Evolutionary conservation across 2,113 vertebrate genomes (phyloP).

Genomic region (Prunella himalayana): DNA sequence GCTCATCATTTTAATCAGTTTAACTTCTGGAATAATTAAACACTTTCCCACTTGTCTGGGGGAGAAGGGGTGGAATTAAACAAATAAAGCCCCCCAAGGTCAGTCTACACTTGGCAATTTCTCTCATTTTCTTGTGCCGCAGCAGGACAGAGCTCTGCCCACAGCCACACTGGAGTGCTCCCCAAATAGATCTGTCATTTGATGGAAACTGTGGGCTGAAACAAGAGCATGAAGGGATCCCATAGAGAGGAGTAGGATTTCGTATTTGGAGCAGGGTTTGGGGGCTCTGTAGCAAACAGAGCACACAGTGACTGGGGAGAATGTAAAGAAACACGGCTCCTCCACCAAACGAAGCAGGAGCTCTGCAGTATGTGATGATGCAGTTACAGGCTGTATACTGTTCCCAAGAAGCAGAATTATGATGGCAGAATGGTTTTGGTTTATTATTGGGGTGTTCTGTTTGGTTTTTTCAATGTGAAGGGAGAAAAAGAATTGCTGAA

Average conservation of each 20-base stretch:
- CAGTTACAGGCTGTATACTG: background rate
- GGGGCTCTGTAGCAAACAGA: background rate
- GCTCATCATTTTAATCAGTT: background rate
- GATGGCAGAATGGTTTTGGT: background rate
- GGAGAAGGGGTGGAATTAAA: background rate
- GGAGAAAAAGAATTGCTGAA: background rate
- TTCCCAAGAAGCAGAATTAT: background rate
- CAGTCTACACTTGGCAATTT: background rate
- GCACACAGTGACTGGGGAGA: background rate
- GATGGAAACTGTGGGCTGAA: background rate
- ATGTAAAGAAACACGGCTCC: background rate
- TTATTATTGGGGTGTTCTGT: background rate
- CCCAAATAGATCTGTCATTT: background rate
- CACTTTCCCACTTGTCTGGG: background rate
- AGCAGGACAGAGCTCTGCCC: background rate
- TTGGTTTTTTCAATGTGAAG: background rate
- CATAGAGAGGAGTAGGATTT: background rate
- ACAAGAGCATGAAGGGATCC: background rate
- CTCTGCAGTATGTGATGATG: background rate
- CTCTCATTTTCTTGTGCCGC: background rate
- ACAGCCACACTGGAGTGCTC: background rate
- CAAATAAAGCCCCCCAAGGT: background rate
- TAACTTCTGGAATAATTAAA: background rate
- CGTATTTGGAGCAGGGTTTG: background rate
- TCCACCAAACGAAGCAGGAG: background rate